A percentile compares a stretch with the other conserved stretches of the same genome.
phyloP scores from a whole-genome alignment of 2,113 vertebrate genomes.

The Sarotherodon lohbergeri region DNA sequence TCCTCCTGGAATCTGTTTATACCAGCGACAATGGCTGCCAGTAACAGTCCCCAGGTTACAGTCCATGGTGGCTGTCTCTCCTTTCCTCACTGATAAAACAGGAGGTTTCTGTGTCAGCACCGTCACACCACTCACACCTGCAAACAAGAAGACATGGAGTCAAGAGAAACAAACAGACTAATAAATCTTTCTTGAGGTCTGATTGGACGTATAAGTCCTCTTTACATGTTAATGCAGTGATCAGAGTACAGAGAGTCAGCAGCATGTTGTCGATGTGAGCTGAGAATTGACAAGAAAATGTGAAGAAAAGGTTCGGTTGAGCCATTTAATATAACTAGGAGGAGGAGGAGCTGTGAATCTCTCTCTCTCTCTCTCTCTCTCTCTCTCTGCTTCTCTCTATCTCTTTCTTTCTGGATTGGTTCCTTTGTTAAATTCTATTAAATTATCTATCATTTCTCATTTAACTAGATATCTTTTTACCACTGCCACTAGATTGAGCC shows the following conservation, averaged over 20 bases:
- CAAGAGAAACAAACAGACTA: fast-evolving
- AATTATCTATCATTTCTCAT: neutral
- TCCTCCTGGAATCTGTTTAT: no score
- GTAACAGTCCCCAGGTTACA: no score
- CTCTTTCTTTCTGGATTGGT: fast-evolving
- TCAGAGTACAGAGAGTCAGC: constrained; percentile 40
- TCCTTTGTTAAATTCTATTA: neutral
- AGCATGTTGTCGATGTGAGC: constrained; percentile 50
- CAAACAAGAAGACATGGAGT: neutral
- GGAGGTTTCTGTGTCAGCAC: constrained; percentile 40
- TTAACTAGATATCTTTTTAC: neutral
- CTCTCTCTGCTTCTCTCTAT: fast-evolving
- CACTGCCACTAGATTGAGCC: neutral
- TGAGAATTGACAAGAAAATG: neutral
- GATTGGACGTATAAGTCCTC: neutral
- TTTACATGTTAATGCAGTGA: constrained; percentile 44
- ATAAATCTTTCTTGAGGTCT: neutral
- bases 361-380: fast-evolving
- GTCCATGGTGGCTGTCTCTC: constrained; percentile 8
- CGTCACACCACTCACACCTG: constrained; percentile 35
- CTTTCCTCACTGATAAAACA: constrained; percentile 26
- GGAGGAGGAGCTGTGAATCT: neutral
- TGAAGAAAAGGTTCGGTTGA: neutral
- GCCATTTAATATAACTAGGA: neutral
- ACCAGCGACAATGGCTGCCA: no score